Evolutionary conservation across 92 coral and sea anemone species (phyloP), one percentile per base, ranked within the genome.

Genomic region (Muricea muricata): DNA sequence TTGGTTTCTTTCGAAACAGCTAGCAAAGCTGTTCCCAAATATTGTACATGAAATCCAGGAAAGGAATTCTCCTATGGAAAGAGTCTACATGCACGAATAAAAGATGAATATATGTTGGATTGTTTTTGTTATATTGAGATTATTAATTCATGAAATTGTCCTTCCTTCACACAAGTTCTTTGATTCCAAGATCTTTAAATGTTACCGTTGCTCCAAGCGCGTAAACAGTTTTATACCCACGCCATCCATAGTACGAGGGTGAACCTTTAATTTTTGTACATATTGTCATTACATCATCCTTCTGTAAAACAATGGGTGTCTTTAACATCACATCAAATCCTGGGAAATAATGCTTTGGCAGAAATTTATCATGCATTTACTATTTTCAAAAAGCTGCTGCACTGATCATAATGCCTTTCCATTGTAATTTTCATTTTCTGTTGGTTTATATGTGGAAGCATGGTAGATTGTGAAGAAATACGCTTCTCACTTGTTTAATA

Each of bases 291-390:
- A 84, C 87, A 54, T 66, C 69, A 81, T 86, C 77, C 47, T 82
- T 84, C 47, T 90, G 61, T 55, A 94, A 28, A 34, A 72, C 47
- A 32, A 93, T 26, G 7, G 95, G 90, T 11, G 45, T 80, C 26
- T 87, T 89, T 24, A 94, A 86, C 50, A 78, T 56, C 20, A 90
- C 91, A 82, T 94, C 97, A 72, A 83, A 94, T 1, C 96, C 98
- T 67, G 87, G 29, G n/a, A n/a, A n/a, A n/a, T n/a, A 6, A 65
- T 65, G 63, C 63, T 29, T 20, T 55, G 26, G 3, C n/a, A n/a
- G n/a, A n/a, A n/a, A n/a, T n/a, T n/a, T n/a, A n/a, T n/a, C n/a
- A n/a, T n/a, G n/a, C n/a, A n/a, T n/a, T n/a, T n/a, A n/a, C n/a
- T n/a, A n/a, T n/a, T n/a, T n/a, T n/a, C n/a, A n/a, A n/a, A n/a